Evolutionary conservation across 2,888 invertebrate species (phyloP), one percentile per base, ranked within the genome.

Genomic region (Drosophila pseudotalamancana): DNA sequence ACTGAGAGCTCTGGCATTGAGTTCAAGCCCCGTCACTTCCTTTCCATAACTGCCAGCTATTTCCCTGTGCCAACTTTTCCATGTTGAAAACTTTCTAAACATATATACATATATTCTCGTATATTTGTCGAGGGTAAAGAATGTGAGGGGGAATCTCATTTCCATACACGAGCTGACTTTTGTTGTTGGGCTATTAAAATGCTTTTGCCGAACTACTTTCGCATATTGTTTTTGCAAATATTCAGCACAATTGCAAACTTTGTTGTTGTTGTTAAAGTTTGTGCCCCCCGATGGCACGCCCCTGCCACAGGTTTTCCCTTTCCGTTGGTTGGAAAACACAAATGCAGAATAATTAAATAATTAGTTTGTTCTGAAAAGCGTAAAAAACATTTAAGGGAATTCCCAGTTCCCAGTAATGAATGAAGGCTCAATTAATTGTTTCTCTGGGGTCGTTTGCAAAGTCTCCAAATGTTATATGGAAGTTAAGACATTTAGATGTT

Each of bases 131-230:
- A 29, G 40, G 14, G 19, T 1, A 40, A 12, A 12, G 1, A 9
- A n/a, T 3, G 14, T 14, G 21, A 6, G 23, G 39, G 19, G 14
- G 19, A 18, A 8, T 5, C 18, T 14, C 21, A 23, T 39, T 56
- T 42, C n/a, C 50, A 63, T 53, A 39, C 18, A 65, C 57, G 46
- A 61, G 61, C 29, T 25, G 45, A 59, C 59, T 72, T 72, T 72
- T 70, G 61, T 72, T 70, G 61, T 73, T 70, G 54, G 31, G 43
- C 79, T 62, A 66, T 73, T 66, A 64, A 65, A 79, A 45, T 61
- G 16, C 51, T 51, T 59, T 70, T 63, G 23, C 42, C 25, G 18
- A 25, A 21, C 45, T 35, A 51, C 19, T 34, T 50, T 65, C 55
- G 27, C 60, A 48, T 42, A 37, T 37, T 5, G 34, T 43, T 23